Evolutionary conservation across 2,113 vertebrate genomes (phyloP).

Genomic region (Gavia stellata): DNA sequence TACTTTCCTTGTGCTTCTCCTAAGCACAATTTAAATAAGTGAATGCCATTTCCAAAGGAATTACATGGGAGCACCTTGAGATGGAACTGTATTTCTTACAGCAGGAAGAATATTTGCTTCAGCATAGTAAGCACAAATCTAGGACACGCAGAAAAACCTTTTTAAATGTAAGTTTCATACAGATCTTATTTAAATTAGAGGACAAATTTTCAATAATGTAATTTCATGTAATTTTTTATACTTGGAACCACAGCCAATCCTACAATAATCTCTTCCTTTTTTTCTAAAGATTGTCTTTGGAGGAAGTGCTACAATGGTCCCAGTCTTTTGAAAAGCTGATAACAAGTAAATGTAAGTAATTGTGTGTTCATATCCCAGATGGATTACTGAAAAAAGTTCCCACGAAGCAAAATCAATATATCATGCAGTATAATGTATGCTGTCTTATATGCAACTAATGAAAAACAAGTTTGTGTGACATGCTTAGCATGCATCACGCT

Average conservation of each 20-base stretch:
- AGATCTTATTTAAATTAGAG: background rate
- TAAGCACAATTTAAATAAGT: background rate
- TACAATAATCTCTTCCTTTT: background rate
- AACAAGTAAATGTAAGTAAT: conserved; percentile 65
- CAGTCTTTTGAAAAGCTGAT: conserved; percentile 67
- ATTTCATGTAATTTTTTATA: background rate
- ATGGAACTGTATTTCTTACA: background rate
- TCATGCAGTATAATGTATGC: background rate
- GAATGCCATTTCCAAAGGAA: background rate
- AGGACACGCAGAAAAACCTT: background rate
- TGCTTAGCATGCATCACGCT: background rate
- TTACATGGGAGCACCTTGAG: background rate
- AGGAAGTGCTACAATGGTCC: conserved; percentile 62
- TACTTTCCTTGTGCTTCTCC: background rate
- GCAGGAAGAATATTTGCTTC: background rate
- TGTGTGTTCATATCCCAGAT: background rate
- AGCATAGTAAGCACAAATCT: background rate
- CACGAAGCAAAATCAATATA: background rate
- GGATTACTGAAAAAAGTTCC: background rate
- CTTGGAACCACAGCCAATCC: background rate
- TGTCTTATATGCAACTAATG: background rate
- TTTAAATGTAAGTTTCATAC: background rate
- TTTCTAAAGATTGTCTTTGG: conserved; percentile 50
- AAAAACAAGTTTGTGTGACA: background rate
- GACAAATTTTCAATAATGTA: background rate